phyloP scores from a whole-genome alignment of 2,113 vertebrate genomes.

The Peromyscus maniculatus region DNA sequence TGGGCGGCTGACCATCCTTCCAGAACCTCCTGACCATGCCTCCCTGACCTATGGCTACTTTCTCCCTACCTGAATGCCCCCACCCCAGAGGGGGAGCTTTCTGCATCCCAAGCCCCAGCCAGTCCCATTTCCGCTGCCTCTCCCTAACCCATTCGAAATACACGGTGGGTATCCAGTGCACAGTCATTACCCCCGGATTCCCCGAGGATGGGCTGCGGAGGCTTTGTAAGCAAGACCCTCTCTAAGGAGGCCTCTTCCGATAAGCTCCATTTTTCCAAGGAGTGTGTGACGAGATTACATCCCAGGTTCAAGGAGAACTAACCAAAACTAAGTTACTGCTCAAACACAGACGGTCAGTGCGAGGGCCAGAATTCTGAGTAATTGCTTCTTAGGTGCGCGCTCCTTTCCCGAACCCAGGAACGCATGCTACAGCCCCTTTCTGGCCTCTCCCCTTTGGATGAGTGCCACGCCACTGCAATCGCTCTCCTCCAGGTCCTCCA shows the following conservation, averaged over 20 bases:
- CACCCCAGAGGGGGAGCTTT: not conserved
- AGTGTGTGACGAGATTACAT: not conserved
- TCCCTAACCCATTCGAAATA: not conserved
- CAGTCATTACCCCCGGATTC: not conserved
- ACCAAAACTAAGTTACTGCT: not conserved
- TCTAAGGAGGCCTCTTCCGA: rapidly evolving
- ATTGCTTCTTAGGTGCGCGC: rapidly evolving
- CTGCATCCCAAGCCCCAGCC: not conserved
- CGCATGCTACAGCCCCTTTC: not conserved
- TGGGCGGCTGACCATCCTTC: too few relatives aligned
- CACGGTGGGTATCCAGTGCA: not conserved
- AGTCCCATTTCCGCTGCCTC: not conserved
- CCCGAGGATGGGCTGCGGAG: not conserved
- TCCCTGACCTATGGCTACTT: not conserved
- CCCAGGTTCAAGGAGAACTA: not conserved
- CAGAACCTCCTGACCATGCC: not conserved
- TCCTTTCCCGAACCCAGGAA: too few relatives aligned
- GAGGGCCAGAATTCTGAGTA: not conserved
- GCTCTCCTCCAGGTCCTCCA: not conserved
- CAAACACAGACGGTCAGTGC: not conserved
- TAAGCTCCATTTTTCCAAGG: not conserved
- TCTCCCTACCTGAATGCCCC: not conserved
- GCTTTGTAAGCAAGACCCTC: not conserved
- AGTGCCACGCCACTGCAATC: not conserved
- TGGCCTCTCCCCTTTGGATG: not conserved